These are phyloP conservation scores for Nannoperca obscura DNA, from an alignment of 2,797 vertebrate genomes.

Conservation along the genomic window DNA sequence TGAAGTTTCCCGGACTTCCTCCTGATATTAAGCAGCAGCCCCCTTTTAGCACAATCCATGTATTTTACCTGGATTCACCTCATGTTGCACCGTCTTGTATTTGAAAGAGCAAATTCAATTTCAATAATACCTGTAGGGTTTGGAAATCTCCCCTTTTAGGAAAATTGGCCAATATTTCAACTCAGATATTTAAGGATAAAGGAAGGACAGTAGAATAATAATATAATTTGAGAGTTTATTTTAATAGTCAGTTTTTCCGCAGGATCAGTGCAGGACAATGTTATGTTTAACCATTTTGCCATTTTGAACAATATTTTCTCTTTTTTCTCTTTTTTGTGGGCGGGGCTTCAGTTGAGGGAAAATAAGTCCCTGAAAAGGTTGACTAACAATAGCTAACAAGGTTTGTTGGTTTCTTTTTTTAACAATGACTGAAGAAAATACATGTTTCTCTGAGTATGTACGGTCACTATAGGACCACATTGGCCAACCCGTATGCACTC, in stretches of 20 bases:
- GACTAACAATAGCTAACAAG: no score
- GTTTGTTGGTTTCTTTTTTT: no score
- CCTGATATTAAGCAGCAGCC: background rate
- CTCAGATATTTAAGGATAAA: background rate
- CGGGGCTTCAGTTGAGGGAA: no score
- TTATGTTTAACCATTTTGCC: background rate
- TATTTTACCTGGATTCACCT: constrained; percentile 35
- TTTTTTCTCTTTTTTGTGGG: no score
- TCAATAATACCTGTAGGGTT: background rate
- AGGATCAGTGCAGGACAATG: background rate
- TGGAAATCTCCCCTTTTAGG: background rate
- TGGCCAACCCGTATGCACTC: no score
- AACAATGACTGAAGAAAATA: no score
- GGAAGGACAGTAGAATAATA: background rate
- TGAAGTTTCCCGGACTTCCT: background rate
- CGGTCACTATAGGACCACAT: no score
- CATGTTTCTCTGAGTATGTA: no score
- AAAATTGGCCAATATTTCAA: background rate
- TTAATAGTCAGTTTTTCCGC: background rate
- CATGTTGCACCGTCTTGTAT: constrained; percentile 3
- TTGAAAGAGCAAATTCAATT: constrained; percentile 11
- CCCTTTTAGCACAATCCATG: no score
- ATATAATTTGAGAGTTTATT: background rate
- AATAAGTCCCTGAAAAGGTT: no score
- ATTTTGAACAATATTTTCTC: no score